Base-by-base conservation (phyloP, 2,797 vertebrate species). In the Geotrypetes seraphini region DNA sequence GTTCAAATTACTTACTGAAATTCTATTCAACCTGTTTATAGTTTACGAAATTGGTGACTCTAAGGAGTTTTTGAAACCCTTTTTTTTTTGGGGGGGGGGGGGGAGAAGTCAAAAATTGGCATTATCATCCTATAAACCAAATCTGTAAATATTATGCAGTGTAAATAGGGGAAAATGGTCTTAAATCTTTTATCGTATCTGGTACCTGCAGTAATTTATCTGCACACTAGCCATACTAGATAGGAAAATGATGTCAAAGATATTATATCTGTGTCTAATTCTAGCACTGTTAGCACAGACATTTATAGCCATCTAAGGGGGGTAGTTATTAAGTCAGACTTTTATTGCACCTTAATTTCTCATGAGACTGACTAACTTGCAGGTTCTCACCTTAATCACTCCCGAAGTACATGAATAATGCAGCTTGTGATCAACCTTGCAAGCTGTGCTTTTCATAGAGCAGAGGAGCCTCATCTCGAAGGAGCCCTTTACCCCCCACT, bases 191-290 rank as follows among this genome's bases (percentile, higher is more conserved):
- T 48, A 43, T 39, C 19, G 25, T 48, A 11, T 46, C 58, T 4
- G n/a, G 35, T 39, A 35, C 33, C 49, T 63, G 36, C 35, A 47
- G 43, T 48, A 47, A 37, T 45, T 56, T 66, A 45, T 54, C 61
- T 66, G 55, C 41, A 45, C 52, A 62, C 58, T 57, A 70, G 67
- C 63, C 71, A 63, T 66, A 64, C 43, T 53, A 60, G 31, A 50
- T 47, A 35, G 61, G 51, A 46, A 53, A 28, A 46, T n/a, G 27
- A 48, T 50, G 28, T 49, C 48, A 47, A 37, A 35, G 33, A 53
- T 56, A 54, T 42, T 19, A 31, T 50, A 42, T 20, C 43, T 38
- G 47, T 37, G 36, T 59, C 47, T 39, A 35, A 42, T 10, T 16
- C 25, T 42, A 51, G 4, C 40, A 41, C 36, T 18, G 41, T 51